Evolutionary conservation across 2,888 invertebrate species (phyloP).

Genomic region (Lasioglossum vierecki): DNA sequence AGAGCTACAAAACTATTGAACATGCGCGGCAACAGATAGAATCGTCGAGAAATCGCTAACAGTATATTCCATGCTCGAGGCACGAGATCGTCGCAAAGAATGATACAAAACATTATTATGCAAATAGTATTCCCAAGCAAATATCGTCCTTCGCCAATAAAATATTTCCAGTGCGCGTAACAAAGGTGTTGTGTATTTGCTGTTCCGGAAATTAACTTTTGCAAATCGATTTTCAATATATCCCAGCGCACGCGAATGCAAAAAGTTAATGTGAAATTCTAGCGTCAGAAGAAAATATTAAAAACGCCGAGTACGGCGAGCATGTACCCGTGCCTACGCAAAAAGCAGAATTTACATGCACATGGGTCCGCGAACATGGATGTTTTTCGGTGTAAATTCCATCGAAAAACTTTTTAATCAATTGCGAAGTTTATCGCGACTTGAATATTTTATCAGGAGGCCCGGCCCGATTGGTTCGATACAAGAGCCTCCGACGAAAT

Average conservation of each 20-base stretch:
- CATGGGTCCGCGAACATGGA: not conserved
- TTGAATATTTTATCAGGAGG: not conserved
- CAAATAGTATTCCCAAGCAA: not conserved
- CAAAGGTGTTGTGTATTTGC: not conserved
- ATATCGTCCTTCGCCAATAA: not conserved
- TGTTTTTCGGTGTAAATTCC: not conserved
- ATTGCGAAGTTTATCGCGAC: not conserved
- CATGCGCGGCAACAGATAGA: too few relatives aligned
- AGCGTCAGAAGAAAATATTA: not conserved
- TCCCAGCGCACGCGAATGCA: not conserved
- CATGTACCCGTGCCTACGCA: not conserved
- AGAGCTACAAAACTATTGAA: too few relatives aligned
- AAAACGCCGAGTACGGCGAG: not conserved
- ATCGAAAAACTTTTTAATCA: not conserved
- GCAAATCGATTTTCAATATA: constrained; percentile 1
- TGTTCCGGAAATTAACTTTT: not conserved
- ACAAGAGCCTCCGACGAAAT: not conserved
- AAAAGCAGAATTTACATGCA: not conserved
- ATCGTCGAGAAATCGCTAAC: too few relatives aligned
- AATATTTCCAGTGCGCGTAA: not conserved
- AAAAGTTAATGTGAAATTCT: not conserved
- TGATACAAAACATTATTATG: not conserved
- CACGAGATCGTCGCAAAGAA: not conserved
- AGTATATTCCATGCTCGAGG: too few relatives aligned
- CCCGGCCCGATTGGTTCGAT: not conserved